Conservation (phyloP, 2,888 invertebrate species). For the Rotaria socialis region DNA sequence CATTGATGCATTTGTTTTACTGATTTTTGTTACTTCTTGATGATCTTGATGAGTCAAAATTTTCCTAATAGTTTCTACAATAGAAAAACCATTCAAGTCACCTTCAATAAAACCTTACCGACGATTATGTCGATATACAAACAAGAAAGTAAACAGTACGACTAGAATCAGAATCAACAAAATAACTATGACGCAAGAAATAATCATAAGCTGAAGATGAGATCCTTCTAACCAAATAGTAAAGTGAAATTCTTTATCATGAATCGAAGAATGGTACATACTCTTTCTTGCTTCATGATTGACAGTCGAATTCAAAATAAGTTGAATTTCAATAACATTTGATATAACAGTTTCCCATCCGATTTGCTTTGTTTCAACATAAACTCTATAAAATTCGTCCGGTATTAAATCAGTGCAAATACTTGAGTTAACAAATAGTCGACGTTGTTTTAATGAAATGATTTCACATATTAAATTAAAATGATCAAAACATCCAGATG, state of each 20-base stretch:
- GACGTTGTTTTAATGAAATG: background rate
- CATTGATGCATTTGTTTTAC: background rate
- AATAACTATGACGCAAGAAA: background rate
- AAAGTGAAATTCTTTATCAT: too few relatives aligned
- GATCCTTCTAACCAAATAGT: background rate
- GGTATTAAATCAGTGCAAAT: background rate
- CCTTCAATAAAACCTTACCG: too few relatives aligned
- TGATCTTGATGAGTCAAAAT: background rate
- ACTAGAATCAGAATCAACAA: background rate
- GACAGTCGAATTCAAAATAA: background rate
- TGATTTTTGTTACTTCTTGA: background rate
- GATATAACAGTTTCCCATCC: background rate
- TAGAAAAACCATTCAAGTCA: background rate
- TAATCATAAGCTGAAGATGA: background rate
- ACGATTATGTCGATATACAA: background rate
- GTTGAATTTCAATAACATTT: background rate
- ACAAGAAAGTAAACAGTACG: background rate
- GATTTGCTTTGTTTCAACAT: background rate
- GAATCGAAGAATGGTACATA: background rate
- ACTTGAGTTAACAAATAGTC: background rate
- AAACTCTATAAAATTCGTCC: background rate
- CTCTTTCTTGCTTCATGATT: background rate
- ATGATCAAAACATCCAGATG: background rate
- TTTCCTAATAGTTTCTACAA: background rate
- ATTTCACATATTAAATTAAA: background rate